Evolutionary conservation across 2,888 invertebrate species (phyloP), one percentile per base, ranked within the genome.

Genomic region (Stratiomys singularior): DNA sequence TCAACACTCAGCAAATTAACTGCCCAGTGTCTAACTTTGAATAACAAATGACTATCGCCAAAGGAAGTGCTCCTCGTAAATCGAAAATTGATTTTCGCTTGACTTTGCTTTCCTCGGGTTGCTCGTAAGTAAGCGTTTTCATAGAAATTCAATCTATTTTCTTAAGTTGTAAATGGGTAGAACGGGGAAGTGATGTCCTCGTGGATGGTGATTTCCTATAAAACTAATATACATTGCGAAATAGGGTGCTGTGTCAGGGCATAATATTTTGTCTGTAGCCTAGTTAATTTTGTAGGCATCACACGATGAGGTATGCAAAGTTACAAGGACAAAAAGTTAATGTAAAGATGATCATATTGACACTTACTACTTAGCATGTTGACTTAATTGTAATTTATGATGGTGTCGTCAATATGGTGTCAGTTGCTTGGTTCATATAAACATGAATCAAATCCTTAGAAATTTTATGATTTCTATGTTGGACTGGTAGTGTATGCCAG

Each of bases 71-170:
- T 64, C 28, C 2, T 64, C 64, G n/a, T 64, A 64, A 64, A 64
- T 64, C 30, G 64, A 64, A 64, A 64, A 64, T 64, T 64, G 64
- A 64, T 64, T 64, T 64, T 30, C 1, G 11, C 30, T 64, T 28
- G 15, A n/a, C 7, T 28, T 7, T 23, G n/a, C 15, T 52, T 52
- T 52, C 15, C 60, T 13, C 23, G 23, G 25, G 60, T 60, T 15
- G 60, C 1, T 60, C 25, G 9, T 30, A 25, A 5, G 0, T 60
- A 60, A 30, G 15, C 64, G 64, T 28, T 64, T 64, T 30, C 21
- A 64, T 64, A 30, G 64, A 64, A 64, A 64, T 30, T 64, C 64
- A 64, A 64, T 64, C 28, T 28, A 30, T 64, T 64, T 64, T 64
- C 28, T 64, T 18, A 27, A 30, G 64, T 23, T 2, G n/a, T 30